phyloP scores from a whole-genome alignment of 2,888 invertebrate genomes.

The Noctua janthe region DNA sequence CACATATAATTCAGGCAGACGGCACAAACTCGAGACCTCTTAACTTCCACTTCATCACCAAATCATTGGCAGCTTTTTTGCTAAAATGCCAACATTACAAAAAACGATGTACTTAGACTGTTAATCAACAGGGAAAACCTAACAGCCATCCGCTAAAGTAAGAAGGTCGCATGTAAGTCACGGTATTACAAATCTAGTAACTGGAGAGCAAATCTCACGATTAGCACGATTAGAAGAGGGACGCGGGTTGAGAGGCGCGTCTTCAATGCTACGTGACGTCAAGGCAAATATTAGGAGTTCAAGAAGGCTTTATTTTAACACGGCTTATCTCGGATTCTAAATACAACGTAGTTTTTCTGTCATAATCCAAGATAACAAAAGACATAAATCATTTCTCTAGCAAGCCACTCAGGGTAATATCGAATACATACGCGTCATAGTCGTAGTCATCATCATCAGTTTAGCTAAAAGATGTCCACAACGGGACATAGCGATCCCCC shows the following conservation, averaged over 20 bases:
- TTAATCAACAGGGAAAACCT: constrained; percentile 40
- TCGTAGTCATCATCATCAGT: neutral
- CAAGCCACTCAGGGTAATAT: neutral
- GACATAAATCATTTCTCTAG: neutral
- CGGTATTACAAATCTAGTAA: constrained; percentile 26
- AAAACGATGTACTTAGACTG: constrained; percentile 12
- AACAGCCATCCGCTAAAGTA: constrained; percentile 23
- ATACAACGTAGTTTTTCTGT: neutral
- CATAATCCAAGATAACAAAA: neutral
- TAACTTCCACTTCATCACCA: constrained; percentile 9
- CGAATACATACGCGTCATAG: neutral
- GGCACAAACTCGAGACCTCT: constrained; percentile 5
- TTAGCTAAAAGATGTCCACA: neutral
- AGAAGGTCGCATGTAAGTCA: constrained; percentile 46
- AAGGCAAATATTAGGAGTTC: constrained; percentile 29
- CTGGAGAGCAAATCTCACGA: constrained; percentile 27
- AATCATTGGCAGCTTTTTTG: neutral
- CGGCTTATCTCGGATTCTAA: neutral
- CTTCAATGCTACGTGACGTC: constrained; percentile 25
- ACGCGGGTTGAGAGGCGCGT: constrained; percentile 20
- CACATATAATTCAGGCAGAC: neutral
- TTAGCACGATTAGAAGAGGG: constrained; percentile 48
- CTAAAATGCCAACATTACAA: constrained; percentile 1
- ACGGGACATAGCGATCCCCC: neutral
- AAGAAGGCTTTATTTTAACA: neutral